These are phyloP conservation scores for Cabera pusaria DNA, from an alignment of 2,888 invertebrate species.

Conservation along the genomic window DNA sequence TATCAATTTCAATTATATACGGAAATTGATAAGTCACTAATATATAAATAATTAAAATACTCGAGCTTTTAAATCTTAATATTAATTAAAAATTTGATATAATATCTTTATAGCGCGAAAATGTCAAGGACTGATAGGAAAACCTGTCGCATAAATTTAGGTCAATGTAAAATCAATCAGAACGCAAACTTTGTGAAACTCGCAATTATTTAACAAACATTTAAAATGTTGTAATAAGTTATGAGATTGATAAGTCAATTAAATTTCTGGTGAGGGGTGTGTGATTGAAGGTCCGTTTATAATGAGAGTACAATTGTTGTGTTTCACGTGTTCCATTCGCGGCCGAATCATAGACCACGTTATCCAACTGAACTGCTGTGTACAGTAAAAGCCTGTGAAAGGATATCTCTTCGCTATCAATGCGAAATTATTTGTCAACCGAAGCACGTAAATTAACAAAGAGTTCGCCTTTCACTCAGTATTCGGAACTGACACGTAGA, in stretches of 20 bases:
- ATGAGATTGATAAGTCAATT: too few species aligned
- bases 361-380: too few species aligned
- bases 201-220: too few species aligned
- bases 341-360: too few species aligned
- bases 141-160: conserved; percentile 32
- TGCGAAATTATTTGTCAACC: conserved; percentile 52
- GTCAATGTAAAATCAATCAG: conserved; percentile 32
- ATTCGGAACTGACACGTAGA: conserved; percentile 76
- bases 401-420: conserved; percentile 24
- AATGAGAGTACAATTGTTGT: too few species aligned
- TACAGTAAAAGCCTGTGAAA: conserved; percentile 12
- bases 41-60: too few species aligned
- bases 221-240: too few species aligned
- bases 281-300: too few species aligned
- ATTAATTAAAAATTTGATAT: conserved; percentile 9
- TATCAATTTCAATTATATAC: too few species aligned
- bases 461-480: conserved; percentile 79
- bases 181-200: conserved; percentile 6
- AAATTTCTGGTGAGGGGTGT: too few species aligned
- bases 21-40: too few species aligned
- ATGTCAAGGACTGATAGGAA: conserved; percentile 39
- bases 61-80: neutral
- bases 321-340: too few species aligned
- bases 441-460: conserved; percentile 68
- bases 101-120: conserved; percentile 21